Evolutionary conservation across 2,888 invertebrate genomes (phyloP).

Genomic region (Ophion obscuratus): DNA sequence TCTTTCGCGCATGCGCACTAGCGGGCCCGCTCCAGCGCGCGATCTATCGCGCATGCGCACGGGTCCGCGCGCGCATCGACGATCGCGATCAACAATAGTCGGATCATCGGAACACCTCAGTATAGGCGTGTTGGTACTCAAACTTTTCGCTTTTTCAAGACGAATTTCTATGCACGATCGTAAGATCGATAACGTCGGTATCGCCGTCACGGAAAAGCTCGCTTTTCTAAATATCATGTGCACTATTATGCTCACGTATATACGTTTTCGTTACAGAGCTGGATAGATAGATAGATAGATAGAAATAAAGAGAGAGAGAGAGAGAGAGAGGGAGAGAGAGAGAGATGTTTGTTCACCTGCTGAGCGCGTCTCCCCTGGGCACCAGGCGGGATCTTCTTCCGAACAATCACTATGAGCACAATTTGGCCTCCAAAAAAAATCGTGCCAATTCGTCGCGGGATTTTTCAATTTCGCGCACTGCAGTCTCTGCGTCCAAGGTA

Average conservation of each 20-base stretch:
- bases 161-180: background rate
- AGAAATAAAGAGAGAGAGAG: too few relatives aligned
- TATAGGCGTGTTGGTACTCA: constrained; percentile 21
- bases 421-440: background rate
- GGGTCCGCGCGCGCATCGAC: background rate
- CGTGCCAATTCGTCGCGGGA: background rate
- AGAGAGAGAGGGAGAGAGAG: background rate
- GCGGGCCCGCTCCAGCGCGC: too few relatives aligned
- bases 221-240: too few relatives aligned
- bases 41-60: constrained; percentile 25
- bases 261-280: constrained; percentile 8
- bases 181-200: too few relatives aligned
- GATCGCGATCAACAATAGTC: constrained; percentile 1
- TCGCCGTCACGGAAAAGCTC: too few relatives aligned
- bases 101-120: background rate
- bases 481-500: background rate
- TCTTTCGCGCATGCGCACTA: constrained; percentile 12
- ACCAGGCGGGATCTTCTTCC: constrained; percentile 4
- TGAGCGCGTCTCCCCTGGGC: background rate
- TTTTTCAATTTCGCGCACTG: constrained; percentile 20
- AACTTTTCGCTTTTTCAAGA: constrained; percentile 24
- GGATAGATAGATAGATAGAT: background rate
- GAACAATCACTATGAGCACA: constrained; percentile 32
- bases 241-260: background rate
- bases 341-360: constrained; percentile 4